A percentile compares a stretch with the other conserved stretches of the same genome.
Conservation (phyloP, 2,797 vertebrate species). For the Tauraco hartlaubi region DNA sequence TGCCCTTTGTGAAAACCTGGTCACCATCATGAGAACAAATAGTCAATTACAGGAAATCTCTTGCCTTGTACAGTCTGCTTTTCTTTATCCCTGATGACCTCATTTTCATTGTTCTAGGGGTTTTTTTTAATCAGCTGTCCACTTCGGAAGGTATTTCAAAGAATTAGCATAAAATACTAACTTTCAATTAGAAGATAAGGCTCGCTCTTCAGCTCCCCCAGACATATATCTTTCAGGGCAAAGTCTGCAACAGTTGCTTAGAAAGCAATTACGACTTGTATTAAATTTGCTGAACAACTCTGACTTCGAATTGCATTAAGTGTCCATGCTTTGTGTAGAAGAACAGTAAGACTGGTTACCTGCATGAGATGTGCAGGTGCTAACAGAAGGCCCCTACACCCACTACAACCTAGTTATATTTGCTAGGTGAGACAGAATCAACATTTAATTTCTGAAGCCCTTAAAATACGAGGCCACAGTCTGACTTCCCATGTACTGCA, state of each 20-base stretch:
- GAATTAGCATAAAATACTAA: background rate
- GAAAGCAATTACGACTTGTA: background rate
- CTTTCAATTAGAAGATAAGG: background rate
- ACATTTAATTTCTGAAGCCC: background rate
- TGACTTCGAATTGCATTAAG: background rate
- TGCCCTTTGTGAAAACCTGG: background rate
- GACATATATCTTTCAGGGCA: background rate
- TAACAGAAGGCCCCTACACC: background rate
- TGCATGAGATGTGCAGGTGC: background rate
- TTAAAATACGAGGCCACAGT: background rate
- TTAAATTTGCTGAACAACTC: background rate
- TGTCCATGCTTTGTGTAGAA: background rate
- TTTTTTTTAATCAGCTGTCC: background rate
- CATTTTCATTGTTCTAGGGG: rapidly evolving
- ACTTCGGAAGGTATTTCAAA: background rate
- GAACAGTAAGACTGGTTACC: background rate
- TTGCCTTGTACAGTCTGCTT: background rate
- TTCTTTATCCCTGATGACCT: background rate
- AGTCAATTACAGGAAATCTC: background rate
- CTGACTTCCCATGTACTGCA: background rate
- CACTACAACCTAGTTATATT: background rate
- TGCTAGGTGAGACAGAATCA: background rate
- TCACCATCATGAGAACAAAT: background rate
- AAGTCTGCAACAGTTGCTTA: background rate
- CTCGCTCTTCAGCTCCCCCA: background rate